Evolutionary conservation across 2,888 invertebrate genomes (phyloP), one percentile per base, ranked within the genome.

Genomic region (Anaspis maculata): DNA sequence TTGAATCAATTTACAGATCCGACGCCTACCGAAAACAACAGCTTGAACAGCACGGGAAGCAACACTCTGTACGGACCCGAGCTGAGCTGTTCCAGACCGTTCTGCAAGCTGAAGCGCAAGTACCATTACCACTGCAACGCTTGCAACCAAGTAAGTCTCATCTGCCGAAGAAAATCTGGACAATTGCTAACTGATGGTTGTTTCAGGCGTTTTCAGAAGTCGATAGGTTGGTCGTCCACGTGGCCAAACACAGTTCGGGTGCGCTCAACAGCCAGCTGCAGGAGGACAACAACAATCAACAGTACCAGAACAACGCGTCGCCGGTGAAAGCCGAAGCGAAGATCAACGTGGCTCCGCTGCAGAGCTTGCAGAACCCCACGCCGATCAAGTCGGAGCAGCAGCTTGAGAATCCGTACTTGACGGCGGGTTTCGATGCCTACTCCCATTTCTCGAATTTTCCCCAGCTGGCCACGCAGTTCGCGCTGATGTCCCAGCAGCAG

Each of bases 71-170:
- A 76, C 53, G 76, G 77, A 1, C 76, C 76, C 0, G 77, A 78
- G 42, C 67, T 73, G 34, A 74, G 76, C 31, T 86, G 86, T 60
- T 78, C 82, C 31, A 68, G 83, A 12, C 83, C 85, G 3, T 85
- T 85, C 59, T 86, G 86, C 63, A 86, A 85, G 59, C 68, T 85
- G 45, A 85, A 84, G 61, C 71, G 81, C 39, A 79, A 81, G 53
- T 77, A 79, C 44, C 85, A 86, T 55, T 83, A 79, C 55, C 86
- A 87, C 56, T 86, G 86, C 62, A 77, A 79, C 54, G 74, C 80
- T 28, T 86, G 86, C 65, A 83, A 83, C 61, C 85, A 84, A 64
- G 71, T 71, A 56, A 42, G 46, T 30, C n/a, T n/a, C n/a, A n/a
- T n/a, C n/a, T n/a, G n/a, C n/a, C n/a, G n/a, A n/a, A n/a, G n/a